Conservation (phyloP, 2,113 vertebrate species). For the Probosciger aterrimus region DNA sequence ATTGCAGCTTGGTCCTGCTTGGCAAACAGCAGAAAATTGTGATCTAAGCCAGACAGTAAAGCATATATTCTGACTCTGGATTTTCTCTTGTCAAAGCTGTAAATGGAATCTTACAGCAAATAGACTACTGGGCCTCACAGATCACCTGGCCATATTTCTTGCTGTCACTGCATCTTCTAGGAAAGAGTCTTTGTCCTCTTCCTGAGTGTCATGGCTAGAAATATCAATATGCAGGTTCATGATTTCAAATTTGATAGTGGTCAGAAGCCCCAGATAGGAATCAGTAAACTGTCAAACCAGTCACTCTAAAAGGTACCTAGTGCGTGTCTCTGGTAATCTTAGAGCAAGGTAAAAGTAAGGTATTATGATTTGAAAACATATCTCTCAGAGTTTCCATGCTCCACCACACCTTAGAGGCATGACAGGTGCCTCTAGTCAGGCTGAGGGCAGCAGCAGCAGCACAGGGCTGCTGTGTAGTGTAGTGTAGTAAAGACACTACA, state of each 20-base stretch:
- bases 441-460: not conserved
- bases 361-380: not conserved
- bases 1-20: not conserved
- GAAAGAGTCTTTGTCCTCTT: not conserved
- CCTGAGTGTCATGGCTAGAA: not conserved
- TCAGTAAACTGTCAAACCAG: not conserved
- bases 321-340: not conserved
- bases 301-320: not conserved
- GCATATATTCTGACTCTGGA: not conserved
- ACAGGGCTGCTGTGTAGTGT: not conserved
- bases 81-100: not conserved
- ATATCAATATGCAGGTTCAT: not conserved
- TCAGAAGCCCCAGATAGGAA: not conserved
- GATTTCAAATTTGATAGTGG: not conserved
- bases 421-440: not conserved
- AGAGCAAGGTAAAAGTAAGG: not conserved
- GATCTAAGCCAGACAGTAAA: not conserved
- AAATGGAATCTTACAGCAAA: not conserved
- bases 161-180: not conserved
- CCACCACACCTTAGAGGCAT: not conserved
- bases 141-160: not conserved
- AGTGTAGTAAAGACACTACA: not conserved
- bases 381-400: not conserved
- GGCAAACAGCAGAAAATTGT: not conserved
- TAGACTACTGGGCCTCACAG: not conserved